Evolutionary conservation across 1,140 invertebrate genomes (phyloP), one percentile per base, ranked within the genome.

Genomic region (Bombus sibiricus): DNA sequence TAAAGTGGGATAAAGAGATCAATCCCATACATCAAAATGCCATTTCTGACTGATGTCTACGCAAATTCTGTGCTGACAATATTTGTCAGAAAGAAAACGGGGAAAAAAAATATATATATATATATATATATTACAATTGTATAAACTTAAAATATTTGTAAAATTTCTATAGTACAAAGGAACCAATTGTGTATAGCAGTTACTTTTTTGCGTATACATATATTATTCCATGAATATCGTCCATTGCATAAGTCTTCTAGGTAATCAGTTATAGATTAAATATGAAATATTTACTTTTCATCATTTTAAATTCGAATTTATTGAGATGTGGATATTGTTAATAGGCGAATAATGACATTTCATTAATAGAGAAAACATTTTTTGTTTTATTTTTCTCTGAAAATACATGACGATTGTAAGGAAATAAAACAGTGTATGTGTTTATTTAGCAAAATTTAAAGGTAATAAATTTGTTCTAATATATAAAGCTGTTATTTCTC

Each of bases 101-200:
- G 12, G 41, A 9, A 28, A 62, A 18, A 18, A 66, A 79, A n/a
- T n/a, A 10, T 69, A 53, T 59, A 59, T 59, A 59, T 41, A 79
- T 71, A 25, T 77, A 84, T n/a, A 6, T 71, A 72, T 64, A 39
- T 62, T 53, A 64, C 13, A 32, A 53, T 72, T 80, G 68, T 37
- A 72, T 72, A 43, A 69, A 80, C 57, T 10, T 47, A 69, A 80
- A 72, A 80, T 86, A 57, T 89, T 88, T 82, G 68, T 86, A 86
- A 89, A 86, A 72, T 89, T 73, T 82, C 66, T 69, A 88, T 88
- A 86, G 87, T 89, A 89, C 83, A 86, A 89, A 86, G 53, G 53
- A 86, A 82, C 72, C 62, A 64, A 86, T 89, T 22, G 41, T 71
- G 81, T 64, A 81, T 86, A 78, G 68, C 53, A 82, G 53, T 78